Percentiles rank a stretch among this genome's conserved stretches.
These are phyloP conservation scores for Coranthus polyacanthus DNA, from an alignment of 2,797 vertebrate genomes.

Conservation along the genomic window DNA sequence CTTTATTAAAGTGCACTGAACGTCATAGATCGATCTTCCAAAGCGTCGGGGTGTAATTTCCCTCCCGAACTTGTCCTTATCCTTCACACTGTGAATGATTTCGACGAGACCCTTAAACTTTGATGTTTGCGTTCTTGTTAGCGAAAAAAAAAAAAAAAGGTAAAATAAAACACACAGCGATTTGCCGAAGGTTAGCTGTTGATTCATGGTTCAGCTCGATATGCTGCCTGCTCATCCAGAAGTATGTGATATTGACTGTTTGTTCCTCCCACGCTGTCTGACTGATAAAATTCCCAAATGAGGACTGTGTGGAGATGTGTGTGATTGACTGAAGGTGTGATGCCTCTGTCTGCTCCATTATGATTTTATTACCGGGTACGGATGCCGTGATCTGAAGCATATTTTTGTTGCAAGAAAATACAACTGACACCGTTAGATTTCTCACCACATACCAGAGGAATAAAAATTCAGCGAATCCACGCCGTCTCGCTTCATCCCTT, in stretches of 20 bases:
- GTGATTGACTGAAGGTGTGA: conserved; percentile 15
- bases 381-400: no score
- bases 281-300: conserved; percentile 15
- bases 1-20: not conserved
- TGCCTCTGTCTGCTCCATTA: conserved; percentile 17
- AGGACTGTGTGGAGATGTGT: conserved; percentile 11
- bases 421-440: no score
- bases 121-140: conserved; percentile 17
- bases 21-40: conserved; percentile 5
- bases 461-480: no score
- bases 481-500: no score
- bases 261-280: conserved; percentile 43
- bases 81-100: conserved; percentile 6
- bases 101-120: not conserved
- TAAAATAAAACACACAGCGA: no score
- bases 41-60: not conserved
- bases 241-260: conserved; percentile 46
- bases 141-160: no score
- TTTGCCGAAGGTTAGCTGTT: conserved; percentile 43
- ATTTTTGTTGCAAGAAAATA: no score
- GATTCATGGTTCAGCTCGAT: conserved; percentile 41
- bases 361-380: not conserved
- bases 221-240: conserved; percentile 50
- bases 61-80: not conserved
- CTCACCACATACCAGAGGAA: no score